These are phyloP conservation scores for Emys orbicularis DNA, from an alignment of 2,797 vertebrate genomes.

Conservation along the genomic window DNA sequence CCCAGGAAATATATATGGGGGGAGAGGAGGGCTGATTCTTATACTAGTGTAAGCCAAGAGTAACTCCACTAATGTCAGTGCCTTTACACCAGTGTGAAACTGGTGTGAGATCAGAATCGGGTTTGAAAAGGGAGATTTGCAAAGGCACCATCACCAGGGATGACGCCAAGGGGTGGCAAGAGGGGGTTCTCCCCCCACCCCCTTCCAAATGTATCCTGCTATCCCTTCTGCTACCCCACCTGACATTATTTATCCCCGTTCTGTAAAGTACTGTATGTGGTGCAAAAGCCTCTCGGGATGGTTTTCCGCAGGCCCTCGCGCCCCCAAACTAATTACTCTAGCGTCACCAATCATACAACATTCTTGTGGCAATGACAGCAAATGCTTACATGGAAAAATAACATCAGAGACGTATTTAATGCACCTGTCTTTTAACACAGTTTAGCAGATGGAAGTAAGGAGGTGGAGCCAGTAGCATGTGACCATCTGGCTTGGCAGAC, in stretches of 20 bases:
- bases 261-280: neutral
- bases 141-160: neutral
- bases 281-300: neutral
- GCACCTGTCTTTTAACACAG: neutral
- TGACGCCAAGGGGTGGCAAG: neutral
- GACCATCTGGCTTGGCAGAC: too few relatives aligned
- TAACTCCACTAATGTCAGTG: neutral
- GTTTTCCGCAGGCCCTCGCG: too few relatives aligned
- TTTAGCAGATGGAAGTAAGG: neutral
- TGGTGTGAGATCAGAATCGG: neutral
- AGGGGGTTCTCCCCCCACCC: accelerated
- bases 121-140: neutral
- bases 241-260: neutral
- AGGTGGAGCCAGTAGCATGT: neutral
- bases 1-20: neutral
- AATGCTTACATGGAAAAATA: neutral
- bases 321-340: too few relatives aligned
- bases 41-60: neutral
- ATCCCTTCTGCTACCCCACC: neutral
- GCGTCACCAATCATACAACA: too few relatives aligned
- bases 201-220: neutral
- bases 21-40: neutral
- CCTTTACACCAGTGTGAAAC: neutral
- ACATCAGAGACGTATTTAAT: neutral
- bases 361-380: neutral